Conservation (phyloP, 2,113 vertebrate genomes). For the Cyphomyrus discorhynchus region DNA sequence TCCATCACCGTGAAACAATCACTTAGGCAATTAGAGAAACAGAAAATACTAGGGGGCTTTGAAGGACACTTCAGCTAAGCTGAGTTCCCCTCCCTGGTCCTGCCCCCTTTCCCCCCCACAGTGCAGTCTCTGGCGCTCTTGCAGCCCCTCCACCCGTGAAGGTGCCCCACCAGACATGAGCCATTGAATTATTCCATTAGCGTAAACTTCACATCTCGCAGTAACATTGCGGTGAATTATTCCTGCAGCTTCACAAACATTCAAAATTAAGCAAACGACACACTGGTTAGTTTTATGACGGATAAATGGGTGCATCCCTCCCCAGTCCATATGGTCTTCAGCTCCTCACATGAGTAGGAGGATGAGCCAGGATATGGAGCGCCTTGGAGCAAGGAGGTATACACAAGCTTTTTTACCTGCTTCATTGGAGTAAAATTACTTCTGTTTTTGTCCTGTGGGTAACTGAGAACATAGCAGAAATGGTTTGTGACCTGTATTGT, state of each 20-base stretch:
- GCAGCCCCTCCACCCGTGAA: background rate
- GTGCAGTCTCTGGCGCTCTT: background rate
- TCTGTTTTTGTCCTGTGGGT: background rate
- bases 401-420: background rate
- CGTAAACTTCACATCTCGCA: slow-evolving; percentile 42
- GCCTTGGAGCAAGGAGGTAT: background rate
- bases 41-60: background rate
- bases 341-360: background rate
- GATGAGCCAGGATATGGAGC: background rate
- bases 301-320: slow-evolving; percentile 32
- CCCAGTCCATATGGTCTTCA: background rate
- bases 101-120: background rate
- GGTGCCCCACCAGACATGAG: background rate
- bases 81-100: background rate
- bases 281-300: slow-evolving; percentile 64
- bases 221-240: slow-evolving; percentile 28
- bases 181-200: slow-evolving; percentile 50
- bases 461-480: background rate
- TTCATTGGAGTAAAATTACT: background rate
- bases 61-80: background rate
- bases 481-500: background rate
- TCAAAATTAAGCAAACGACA: slow-evolving; percentile 62
- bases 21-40: background rate
- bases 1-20: background rate
- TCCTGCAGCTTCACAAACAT: slow-evolving; percentile 49